phyloP scores from a whole-genome alignment of 2,797 vertebrate species.

The Ammospiza maritima region DNA sequence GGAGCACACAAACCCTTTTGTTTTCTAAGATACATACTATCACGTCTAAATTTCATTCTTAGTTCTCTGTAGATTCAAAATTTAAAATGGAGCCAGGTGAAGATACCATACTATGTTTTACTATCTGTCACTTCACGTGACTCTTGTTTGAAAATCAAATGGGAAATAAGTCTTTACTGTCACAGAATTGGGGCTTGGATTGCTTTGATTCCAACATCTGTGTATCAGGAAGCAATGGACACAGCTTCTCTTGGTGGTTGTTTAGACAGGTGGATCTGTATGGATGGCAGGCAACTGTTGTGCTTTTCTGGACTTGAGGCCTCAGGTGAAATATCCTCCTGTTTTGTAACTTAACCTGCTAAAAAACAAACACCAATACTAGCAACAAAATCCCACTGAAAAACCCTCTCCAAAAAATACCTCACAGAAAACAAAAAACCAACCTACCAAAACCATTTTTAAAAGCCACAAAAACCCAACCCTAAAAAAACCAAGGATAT shows the following conservation, averaged over 20 bases:
- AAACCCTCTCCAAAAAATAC: background rate
- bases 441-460: background rate
- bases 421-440: too few species aligned
- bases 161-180: background rate
- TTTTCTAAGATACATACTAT: background rate
- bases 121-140: rapidly evolving
- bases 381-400: background rate
- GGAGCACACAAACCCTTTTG: background rate
- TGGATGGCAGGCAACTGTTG: background rate
- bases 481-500: background rate
- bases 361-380: background rate
- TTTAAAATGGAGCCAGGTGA: background rate
- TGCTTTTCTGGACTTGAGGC: background rate
- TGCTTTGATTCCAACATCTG: background rate
- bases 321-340: background rate
- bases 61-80: background rate
- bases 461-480: background rate
- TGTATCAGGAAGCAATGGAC: background rate
- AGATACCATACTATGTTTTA: background rate
- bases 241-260: rapidly evolving
- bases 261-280: background rate
- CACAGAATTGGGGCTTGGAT: background rate
- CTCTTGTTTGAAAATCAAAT: background rate
- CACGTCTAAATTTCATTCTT: background rate
- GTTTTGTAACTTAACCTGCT: background rate